These are phyloP conservation scores for Anastrepha ludens DNA, from an alignment of 1,140 invertebrate species.

Conservation along the genomic window DNA sequence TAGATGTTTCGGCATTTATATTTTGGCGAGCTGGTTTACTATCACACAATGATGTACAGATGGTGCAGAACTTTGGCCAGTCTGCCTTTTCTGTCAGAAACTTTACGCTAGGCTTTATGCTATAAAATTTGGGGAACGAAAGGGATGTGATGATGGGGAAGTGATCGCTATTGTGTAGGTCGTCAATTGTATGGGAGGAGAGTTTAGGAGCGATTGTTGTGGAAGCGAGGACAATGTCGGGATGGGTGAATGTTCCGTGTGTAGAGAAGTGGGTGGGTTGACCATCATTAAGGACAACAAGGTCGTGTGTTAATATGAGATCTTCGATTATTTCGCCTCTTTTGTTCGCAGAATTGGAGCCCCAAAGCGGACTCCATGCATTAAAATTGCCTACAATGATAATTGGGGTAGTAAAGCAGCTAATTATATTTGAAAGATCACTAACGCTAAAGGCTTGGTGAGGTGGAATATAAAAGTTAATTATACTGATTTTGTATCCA, in stretches of 20 bases:
- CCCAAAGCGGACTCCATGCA: slow-evolving; percentile 54
- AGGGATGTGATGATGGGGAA: slow-evolving; percentile 54
- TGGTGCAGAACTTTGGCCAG: slow-evolving; percentile 16
- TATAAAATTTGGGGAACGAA: background rate
- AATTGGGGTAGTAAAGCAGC: slow-evolving; percentile 35
- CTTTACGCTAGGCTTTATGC: background rate
- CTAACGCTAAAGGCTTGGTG: slow-evolving; percentile 28
- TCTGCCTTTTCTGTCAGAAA: slow-evolving; percentile 26
- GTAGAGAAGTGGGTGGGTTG: slow-evolving; percentile 55
- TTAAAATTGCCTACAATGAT: slow-evolving; percentile 56
- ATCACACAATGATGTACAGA: background rate
- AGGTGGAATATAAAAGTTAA: slow-evolving; percentile 1
- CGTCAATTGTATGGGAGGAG: slow-evolving; percentile 29
- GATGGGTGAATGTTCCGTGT: slow-evolving; percentile 52
- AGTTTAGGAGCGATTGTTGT: slow-evolving; percentile 46
- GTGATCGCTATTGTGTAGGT: slow-evolving; percentile 57
- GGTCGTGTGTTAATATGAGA: background rate
- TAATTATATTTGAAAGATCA: slow-evolving; percentile 41
- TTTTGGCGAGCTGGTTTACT: background rate
- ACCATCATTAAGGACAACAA: slow-evolving; percentile 55
- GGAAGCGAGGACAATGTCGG: slow-evolving; percentile 14
- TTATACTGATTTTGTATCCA: background rate
- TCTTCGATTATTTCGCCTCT: slow-evolving; percentile 54
- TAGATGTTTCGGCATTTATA: background rate
- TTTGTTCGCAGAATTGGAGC: slow-evolving; percentile 50